phyloP scores from a whole-genome alignment of 2,113 vertebrate genomes.

The Grantiella picta region DNA sequence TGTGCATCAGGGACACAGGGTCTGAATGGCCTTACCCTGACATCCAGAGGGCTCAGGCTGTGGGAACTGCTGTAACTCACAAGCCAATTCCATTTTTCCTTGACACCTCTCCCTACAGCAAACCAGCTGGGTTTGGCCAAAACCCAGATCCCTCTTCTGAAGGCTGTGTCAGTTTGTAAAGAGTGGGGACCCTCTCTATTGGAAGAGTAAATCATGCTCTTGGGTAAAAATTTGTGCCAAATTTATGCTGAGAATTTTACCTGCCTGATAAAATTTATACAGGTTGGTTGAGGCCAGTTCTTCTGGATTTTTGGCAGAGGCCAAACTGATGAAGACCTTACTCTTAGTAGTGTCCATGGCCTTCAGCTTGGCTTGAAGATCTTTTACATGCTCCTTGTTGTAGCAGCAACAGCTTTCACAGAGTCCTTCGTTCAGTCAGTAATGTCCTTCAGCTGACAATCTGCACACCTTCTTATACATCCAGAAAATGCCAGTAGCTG shows the following conservation, averaged over 20 bases:
- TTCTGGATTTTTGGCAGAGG: neutral
- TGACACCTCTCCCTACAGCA: neutral
- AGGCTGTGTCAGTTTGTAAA: neutral
- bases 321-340: neutral
- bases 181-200: neutral
- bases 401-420: neutral
- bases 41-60: neutral
- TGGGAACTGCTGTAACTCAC: neutral
- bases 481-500: neutral
- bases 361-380: neutral
- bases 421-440: neutral
- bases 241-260: neutral
- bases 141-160: neutral
- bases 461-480: neutral
- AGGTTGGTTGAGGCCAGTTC: neutral
- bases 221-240: neutral
- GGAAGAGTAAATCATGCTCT: neutral
- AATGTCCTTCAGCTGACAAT: neutral
- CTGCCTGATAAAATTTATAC: neutral
- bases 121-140: neutral
- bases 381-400: neutral
- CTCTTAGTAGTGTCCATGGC: neutral
- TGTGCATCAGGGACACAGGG: neutral
- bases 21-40: neutral
- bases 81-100: neutral